These are phyloP conservation scores for Ectemnius cavifrons DNA, from an alignment of 2,888 invertebrate species.

Conservation along the genomic window DNA sequence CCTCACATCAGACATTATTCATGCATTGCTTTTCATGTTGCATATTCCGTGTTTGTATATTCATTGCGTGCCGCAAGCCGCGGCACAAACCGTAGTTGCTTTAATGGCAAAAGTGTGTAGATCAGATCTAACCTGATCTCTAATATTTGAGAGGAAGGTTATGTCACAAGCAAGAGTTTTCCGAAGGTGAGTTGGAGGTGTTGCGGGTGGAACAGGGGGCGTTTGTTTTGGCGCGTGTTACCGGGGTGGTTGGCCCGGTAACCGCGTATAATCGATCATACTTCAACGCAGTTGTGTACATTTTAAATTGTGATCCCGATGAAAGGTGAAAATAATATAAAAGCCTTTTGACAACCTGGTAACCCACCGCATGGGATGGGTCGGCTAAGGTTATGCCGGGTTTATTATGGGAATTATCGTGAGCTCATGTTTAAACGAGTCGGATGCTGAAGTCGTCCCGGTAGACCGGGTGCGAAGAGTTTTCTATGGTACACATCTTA, in stretches of 20 bases:
- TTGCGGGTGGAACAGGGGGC: conserved; percentile 46
- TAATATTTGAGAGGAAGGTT: conserved; percentile 44
- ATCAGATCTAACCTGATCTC: conserved; percentile 38
- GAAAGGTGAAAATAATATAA: conserved; percentile 16
- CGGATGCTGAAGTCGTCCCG: conserved; percentile 74
- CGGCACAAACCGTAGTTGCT: too few relatives aligned
- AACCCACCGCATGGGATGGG: conserved; percentile 59
- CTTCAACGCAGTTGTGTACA: conserved; percentile 53
- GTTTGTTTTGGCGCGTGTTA: conserved; percentile 75
- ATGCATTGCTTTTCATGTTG: too few relatives aligned
- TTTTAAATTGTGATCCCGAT: conserved; percentile 48
- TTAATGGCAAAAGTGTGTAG: too few relatives aligned
- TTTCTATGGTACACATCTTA: conserved; percentile 70
- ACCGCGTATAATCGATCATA: conserved; percentile 74
- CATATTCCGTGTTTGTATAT: too few relatives aligned
- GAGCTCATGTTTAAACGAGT: conserved; percentile 75
- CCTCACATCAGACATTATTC: too few relatives aligned
- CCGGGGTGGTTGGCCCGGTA: conserved; percentile 76
- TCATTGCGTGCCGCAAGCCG: too few relatives aligned
- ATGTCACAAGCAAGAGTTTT: conserved; percentile 40
- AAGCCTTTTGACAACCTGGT: conserved; percentile 11
- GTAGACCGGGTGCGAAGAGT: conserved; percentile 73
- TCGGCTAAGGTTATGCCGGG: conserved; percentile 62
- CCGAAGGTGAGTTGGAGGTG: conserved; percentile 28
- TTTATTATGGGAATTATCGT: conserved; percentile 76